phyloP scores from a whole-genome alignment of 1,140 invertebrate species.

The Solen grandis region DNA sequence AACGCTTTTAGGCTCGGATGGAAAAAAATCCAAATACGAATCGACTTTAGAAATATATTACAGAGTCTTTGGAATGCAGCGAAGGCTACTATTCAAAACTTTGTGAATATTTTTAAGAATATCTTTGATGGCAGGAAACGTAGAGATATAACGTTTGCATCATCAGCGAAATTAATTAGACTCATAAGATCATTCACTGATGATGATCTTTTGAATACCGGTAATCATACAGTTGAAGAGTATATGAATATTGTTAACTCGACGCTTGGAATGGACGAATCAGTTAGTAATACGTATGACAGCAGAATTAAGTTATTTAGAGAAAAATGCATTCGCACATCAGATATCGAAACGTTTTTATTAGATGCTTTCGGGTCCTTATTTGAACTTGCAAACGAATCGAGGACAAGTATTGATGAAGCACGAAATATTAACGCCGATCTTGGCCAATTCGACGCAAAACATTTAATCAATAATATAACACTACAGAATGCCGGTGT shows the following conservation, averaged over 20 bases:
- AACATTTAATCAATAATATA: no score
- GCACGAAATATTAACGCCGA: background rate
- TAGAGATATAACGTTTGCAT: conserved; percentile 10
- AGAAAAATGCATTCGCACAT: background rate
- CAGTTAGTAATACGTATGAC: background rate
- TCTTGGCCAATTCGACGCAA: background rate
- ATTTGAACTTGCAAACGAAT: conserved; percentile 18
- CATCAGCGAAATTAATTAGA: background rate
- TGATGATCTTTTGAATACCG: conserved; percentile 5
- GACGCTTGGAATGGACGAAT: no score
- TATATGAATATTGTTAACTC: background rate
- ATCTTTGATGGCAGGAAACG: conserved; percentile 1
- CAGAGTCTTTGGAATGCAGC: no score
- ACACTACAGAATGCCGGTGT: conserved; percentile 8
- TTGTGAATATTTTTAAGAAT: background rate
- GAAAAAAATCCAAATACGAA: conserved; percentile 17
- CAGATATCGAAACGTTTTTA: background rate
- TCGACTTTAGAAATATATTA: no score
- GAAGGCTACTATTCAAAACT: no score
- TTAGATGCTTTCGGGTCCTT: conserved; percentile 1
- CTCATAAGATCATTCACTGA: background rate
- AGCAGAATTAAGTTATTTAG: background rate
- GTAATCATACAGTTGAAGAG: background rate
- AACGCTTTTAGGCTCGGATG: conserved; percentile 50
- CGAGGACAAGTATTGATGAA: conserved; percentile 12